Conservation (phyloP, 2,797 vertebrate genomes). For the Nyctibius grandis region DNA sequence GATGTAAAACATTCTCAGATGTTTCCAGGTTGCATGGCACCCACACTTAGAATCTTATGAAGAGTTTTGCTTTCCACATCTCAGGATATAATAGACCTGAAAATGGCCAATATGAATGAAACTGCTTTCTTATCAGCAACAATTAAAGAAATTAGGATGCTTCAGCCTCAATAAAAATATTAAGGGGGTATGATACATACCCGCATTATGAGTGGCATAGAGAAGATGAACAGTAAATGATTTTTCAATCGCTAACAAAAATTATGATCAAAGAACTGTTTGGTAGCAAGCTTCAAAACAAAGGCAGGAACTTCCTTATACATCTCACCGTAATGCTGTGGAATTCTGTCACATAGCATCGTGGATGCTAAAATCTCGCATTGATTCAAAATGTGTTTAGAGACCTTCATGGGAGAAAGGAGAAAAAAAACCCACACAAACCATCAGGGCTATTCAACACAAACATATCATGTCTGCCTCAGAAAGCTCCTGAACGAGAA, state of each 20-base stretch:
- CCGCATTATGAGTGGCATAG: not conserved
- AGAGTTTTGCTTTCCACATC: not conserved
- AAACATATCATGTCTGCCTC: not conserved
- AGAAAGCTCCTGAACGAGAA: not conserved
- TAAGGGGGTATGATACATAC: not conserved
- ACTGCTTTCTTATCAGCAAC: not conserved
- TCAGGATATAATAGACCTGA: not conserved
- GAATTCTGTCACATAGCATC: not conserved
- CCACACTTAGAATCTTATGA: not conserved
- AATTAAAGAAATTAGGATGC: not conserved
- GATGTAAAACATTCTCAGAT: not conserved
- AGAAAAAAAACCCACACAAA: not conserved
- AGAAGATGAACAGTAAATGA: not conserved
- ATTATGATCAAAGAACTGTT: not conserved
- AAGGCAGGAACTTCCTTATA: not conserved
- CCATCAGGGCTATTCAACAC: not conserved
- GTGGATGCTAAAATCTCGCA: not conserved
- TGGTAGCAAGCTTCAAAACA: not conserved
- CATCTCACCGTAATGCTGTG: not conserved
- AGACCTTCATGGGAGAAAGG: not conserved
- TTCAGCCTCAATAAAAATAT: not conserved
- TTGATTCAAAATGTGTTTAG: not conserved
- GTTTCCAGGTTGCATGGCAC: not conserved
- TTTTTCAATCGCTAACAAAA: not conserved
- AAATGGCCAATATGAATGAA: not conserved